These are phyloP conservation scores for Heterohyrax brucei DNA, from an alignment of 2,797 vertebrate genomes.

Conservation along the genomic window DNA sequence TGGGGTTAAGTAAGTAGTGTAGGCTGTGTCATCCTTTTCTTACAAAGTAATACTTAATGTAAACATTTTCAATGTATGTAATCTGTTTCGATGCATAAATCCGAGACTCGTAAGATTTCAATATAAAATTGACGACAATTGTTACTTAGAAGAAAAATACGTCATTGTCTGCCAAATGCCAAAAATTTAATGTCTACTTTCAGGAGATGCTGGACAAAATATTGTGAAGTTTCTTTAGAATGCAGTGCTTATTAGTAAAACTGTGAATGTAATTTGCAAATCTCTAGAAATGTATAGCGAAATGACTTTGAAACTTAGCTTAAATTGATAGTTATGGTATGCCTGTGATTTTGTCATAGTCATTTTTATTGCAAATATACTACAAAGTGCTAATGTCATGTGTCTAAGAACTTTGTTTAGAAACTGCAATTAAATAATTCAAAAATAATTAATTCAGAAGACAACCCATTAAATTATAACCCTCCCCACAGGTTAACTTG, in stretches of 20 bases:
- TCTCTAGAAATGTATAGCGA: conserved; percentile 24
- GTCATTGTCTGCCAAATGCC: conserved; percentile 38
- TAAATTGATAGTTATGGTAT: conserved; percentile 59
- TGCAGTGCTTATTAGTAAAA: conserved; percentile 78
- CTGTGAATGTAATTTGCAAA: conserved; percentile 77
- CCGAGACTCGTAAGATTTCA: not conserved
- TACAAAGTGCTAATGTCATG: conserved; percentile 77
- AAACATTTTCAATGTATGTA: conserved; percentile 38
- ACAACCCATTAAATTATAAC: conserved; percentile 92
- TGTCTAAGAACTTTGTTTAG: conserved; percentile 91
- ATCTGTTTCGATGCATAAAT: not conserved
- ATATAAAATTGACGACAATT: conserved; percentile 75
- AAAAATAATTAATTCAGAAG: conserved; percentile 93
- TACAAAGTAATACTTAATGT: conserved; percentile 79
- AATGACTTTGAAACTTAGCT: conserved; percentile 51
- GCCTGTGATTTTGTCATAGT: conserved; percentile 17
- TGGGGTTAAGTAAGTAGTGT: not conserved
- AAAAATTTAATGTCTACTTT: conserved; percentile 73
- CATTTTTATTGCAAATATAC: conserved; percentile 59
- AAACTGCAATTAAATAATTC: conserved; percentile 92
- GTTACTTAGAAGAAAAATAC: conserved; percentile 67
- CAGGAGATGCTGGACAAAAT: conserved; percentile 77
- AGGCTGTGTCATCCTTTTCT: conserved; percentile 50
- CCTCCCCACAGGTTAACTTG: conserved; percentile 91
- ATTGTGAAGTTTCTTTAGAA: conserved; percentile 70